A percentile compares a stretch with the other conserved stretches of the same genome.
These are phyloP conservation scores for Mellivora capensis DNA, from an alignment of 2,113 vertebrate species.

Conservation along the genomic window DNA sequence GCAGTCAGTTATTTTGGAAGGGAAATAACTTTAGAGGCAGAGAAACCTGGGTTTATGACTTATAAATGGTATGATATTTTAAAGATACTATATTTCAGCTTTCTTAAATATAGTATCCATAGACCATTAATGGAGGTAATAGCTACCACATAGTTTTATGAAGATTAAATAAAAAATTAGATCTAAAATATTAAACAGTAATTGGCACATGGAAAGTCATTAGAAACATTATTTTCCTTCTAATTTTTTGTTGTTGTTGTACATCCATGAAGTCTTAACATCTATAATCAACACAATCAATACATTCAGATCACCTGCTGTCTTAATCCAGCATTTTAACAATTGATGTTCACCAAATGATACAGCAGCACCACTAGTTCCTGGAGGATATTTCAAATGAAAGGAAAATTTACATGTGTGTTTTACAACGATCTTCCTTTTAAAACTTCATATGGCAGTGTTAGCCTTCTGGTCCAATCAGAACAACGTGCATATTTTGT, in stretches of 20 bases:
- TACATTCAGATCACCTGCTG: background rate
- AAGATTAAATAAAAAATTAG: background rate
- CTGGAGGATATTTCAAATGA: background rate
- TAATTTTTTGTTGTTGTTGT: background rate
- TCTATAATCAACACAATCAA: background rate
- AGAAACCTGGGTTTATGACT: background rate
- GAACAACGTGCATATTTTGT: background rate
- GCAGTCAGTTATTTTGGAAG: background rate
- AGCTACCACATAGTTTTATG: background rate
- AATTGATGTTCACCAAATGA: background rate
- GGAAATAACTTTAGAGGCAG: background rate
- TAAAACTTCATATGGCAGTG: background rate
- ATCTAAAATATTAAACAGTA: background rate
- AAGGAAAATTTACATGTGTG: background rate
- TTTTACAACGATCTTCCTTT: background rate
- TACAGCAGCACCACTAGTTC: background rate
- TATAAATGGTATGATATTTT: too few relatives aligned
- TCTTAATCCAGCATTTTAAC: background rate
- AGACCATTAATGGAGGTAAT: background rate
- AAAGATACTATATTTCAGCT: too few relatives aligned
- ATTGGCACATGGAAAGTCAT: background rate
- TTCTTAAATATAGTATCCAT: background rate
- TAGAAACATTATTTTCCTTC: background rate
- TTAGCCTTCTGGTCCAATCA: background rate
- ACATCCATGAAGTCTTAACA: background rate